phyloP scores from a whole-genome alignment of 1,140 invertebrate species.

The Catajapyx aquilonaris region DNA sequence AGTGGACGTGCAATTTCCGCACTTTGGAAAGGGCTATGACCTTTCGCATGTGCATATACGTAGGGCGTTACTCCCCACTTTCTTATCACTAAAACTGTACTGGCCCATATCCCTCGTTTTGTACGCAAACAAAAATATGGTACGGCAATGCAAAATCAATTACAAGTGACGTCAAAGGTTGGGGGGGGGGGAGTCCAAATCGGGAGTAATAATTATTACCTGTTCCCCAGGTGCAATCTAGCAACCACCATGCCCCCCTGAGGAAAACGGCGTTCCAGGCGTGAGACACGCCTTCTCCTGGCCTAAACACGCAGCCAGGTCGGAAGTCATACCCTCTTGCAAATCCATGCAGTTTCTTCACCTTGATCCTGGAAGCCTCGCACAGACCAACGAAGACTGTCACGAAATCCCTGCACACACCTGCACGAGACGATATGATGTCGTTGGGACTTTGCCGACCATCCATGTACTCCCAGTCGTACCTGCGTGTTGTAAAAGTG shows the following conservation, averaged over 20 bases:
- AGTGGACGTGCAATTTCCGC: too few species aligned
- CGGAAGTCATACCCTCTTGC: constrained; percentile 18
- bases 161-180: too few species aligned
- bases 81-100: too few species aligned
- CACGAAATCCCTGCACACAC: constrained; percentile 18
- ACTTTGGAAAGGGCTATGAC: too few species aligned
- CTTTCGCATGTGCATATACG: too few species aligned
- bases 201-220: constrained; percentile 13
- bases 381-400: constrained; percentile 18
- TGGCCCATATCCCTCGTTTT: too few species aligned
- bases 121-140: too few species aligned
- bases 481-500: too few species aligned
- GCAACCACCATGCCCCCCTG: constrained; percentile 20
- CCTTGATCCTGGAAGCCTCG: constrained; percentile 14
- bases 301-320: constrained; percentile 16
- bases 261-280: constrained; percentile 23
- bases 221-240: constrained; percentile 29
- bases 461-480: constrained; percentile 17
- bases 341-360: constrained; percentile 19
- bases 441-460: constrained; percentile 12
- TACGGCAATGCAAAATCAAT: too few species aligned
- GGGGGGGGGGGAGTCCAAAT: too few species aligned
- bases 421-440: constrained; percentile 14
- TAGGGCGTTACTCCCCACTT: too few species aligned
- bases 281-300: constrained; percentile 16